Evolutionary conservation across 2,113 vertebrate genomes (phyloP), one percentile per base, ranked within the genome.

Genomic region (Jacana jacana): DNA sequence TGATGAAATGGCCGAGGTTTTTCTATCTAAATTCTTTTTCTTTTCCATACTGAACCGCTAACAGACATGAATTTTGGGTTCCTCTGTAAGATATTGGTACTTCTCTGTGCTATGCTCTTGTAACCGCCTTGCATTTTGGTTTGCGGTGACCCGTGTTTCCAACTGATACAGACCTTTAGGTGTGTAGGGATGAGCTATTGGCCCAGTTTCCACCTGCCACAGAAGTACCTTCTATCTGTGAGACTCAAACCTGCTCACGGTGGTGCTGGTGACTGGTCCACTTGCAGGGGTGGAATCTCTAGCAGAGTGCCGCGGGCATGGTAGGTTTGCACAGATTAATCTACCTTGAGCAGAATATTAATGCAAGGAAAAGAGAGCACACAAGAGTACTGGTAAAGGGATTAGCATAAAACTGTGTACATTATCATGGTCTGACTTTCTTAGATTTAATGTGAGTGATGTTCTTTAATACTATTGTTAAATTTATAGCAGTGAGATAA

Each of bases 401-500:
- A 48, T 93, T 94, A 82, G 35, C 65, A 73, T 77, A 81, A 86
- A 95, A 44, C 88, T 81, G 5, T 81, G 39, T 80, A 76, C 73
- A 42, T 87, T 86, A 68, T 63, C 31, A 5, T 8, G 75, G 72
- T 91, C 91, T 95, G 65, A 58, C 31, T 55, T 91, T 68, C 83
- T 93, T 51, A 57, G 80, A 84, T 85, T 89, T 60, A 66, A 81
- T 37, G 13, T 19, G 61, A 86, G 57, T 77, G 64, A 72, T 57
- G 13, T 89, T 55, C 35, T 69, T 81, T 49, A 60, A 75, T 90
- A 69, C 80, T 76, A 19, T 71, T 68, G 51, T 78, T 84, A 81
- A 71, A 95, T 96, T 83, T 52, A 81, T 73, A 71, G 66, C 80
- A 44, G 55, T 39, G 83, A 93, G 93, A 96, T 73, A 94, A 85